Evolutionary conservation across 1,140 invertebrate genomes (phyloP), one percentile per base, ranked within the genome.

Genomic region (Meloidogyne exigua): DNA sequence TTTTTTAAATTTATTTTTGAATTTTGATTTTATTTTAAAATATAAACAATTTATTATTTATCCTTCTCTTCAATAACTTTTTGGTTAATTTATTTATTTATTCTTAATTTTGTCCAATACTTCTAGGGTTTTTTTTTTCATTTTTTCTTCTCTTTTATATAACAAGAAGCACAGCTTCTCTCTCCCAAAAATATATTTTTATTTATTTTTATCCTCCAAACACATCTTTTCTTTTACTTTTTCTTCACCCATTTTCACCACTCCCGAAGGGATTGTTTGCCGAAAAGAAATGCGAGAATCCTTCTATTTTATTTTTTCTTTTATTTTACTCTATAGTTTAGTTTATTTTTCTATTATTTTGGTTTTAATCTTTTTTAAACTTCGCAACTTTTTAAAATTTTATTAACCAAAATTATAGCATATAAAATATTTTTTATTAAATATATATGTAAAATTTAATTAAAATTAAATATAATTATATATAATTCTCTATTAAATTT

Each of bases 251-350:
- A 57, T 57, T 57, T 57, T 57, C n/a, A 21, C 49, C 18, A 57
- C 1, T 57, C 49, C 49, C 49, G 49, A 57, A 57, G 49, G 49
- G 49, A 57, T 57, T 57, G 49, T 57, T 57, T 57, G 49, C 49
- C 49, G 49, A 57, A n/a, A n/a, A n/a, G 18, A 57, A 57, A 57
- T 57, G 49, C n/a, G 49, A 57, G 49, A 57, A 57, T 57, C n/a
- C n/a, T 12, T 57, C 13, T 12, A 18, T 4, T n/a, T 57, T 7
- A 32, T 32, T 57, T n/a, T 7, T 57, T 57, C 3, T 57, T 57
- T n/a, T n/a, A n/a, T 57, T n/a, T 57, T n/a, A n/a, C 5, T n/a
- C 5, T n/a, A n/a, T n/a, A n/a, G n/a, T n/a, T n/a, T n/a, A n/a
- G n/a, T n/a, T n/a, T n/a, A n/a, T n/a, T n/a, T n/a, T n/a, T n/a